Evolutionary conservation across 2,888 invertebrate genomes (phyloP).

Genomic region (Linnaemya vulpina): DNA sequence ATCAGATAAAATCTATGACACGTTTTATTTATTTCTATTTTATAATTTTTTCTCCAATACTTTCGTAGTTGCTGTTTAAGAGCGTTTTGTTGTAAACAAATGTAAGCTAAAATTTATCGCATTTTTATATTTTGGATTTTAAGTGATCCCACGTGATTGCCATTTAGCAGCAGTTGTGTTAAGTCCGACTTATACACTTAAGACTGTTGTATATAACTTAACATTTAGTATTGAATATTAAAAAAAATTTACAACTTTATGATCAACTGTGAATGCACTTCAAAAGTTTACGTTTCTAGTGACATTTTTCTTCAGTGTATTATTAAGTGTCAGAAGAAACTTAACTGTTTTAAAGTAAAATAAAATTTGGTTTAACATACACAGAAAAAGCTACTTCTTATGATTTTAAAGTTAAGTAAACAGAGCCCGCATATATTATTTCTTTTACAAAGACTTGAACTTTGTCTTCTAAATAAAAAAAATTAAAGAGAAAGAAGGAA

Average conservation of each 20-base stretch:
- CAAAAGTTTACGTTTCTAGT: background rate
- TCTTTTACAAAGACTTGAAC: background rate
- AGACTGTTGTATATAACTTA: too few relatives aligned
- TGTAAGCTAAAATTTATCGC: conserved; percentile 62
- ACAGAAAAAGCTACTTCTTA: too few relatives aligned
- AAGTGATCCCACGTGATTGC: background rate
- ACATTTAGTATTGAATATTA: too few relatives aligned
- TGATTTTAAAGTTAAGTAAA: background rate
- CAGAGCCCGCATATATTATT: conserved; percentile 22
- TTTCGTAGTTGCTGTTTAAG: conserved; percentile 32
- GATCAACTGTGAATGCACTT: too few relatives aligned
- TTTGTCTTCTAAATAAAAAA: background rate
- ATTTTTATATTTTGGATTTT: conserved; percentile 20
- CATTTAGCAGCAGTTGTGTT: conserved; percentile 3
- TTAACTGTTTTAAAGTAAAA: background rate
- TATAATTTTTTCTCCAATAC: conserved; percentile 16
- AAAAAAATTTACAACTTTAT: too few relatives aligned
- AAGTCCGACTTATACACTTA: too few relatives aligned
- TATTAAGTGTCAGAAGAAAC: background rate
- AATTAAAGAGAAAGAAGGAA: background rate
- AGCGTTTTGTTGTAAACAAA: conserved; percentile 36
- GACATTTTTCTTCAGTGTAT: background rate
- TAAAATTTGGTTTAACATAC: background rate
- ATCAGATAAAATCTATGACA: conserved; percentile 70
- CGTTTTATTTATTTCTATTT: conserved; percentile 45